These are phyloP conservation scores for Maccullochella peelii DNA, from an alignment of 2,113 vertebrate genomes.

Conservation along the genomic window DNA sequence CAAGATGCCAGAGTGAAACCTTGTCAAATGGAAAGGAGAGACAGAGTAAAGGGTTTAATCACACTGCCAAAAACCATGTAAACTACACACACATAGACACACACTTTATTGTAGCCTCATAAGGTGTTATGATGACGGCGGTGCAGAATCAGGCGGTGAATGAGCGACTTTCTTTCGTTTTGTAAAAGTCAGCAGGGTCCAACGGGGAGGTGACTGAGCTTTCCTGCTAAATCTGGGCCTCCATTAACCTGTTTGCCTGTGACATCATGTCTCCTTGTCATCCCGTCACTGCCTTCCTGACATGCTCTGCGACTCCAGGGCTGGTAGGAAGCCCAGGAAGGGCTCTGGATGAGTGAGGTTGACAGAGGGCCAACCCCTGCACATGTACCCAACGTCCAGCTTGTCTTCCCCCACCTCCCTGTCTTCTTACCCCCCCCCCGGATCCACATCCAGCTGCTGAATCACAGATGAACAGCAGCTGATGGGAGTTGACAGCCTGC, in stretches of 20 bases:
- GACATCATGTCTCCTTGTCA: slow-evolving; percentile 34
- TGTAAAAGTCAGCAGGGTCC: slow-evolving; percentile 51
- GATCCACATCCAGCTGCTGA: slow-evolving; percentile 64
- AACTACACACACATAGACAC: slow-evolving; percentile 2
- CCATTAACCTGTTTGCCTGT: slow-evolving; percentile 42
- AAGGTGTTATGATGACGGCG: slow-evolving; percentile 28
- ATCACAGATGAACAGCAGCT: slow-evolving; percentile 63
- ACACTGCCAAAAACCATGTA: slow-evolving; percentile 24
- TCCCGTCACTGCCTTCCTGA: slow-evolving; percentile 8
- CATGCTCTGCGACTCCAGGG: neutral
- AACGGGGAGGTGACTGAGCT: slow-evolving; percentile 51
- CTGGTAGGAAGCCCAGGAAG: slow-evolving; percentile 22
- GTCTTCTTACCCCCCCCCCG: slow-evolving; percentile 13
- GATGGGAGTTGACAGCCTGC: slow-evolving; percentile 72
- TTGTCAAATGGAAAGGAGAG: slow-evolving; percentile 29
- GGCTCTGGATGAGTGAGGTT: slow-evolving; percentile 36
- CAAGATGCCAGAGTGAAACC: slow-evolving; percentile 47
- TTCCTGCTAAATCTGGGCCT: slow-evolving; percentile 25
- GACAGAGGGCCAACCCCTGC: slow-evolving; percentile 37
- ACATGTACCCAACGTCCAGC: slow-evolving; percentile 34
- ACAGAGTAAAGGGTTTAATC: slow-evolving; percentile 41
- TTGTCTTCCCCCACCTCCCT: slow-evolving; percentile 15
- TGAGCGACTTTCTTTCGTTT: slow-evolving; percentile 38
- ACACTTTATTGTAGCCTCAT: slow-evolving; percentile 29
- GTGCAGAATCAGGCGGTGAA: slow-evolving; percentile 19